Base-by-base conservation (phyloP, 2,797 vertebrate species). In the Poeciliopsis turneri region DNA sequence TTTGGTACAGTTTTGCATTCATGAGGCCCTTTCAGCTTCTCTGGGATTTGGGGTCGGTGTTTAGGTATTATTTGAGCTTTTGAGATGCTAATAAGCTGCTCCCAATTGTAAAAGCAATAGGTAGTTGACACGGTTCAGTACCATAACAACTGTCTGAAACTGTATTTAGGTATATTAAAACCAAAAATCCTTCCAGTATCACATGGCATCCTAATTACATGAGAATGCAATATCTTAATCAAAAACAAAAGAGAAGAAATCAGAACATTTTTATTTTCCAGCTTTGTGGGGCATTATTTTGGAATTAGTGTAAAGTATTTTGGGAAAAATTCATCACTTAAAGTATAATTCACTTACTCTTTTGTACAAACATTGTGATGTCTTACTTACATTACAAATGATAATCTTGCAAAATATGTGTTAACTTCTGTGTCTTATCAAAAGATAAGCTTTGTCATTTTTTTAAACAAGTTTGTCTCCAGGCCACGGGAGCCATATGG, bases 381-480 rank as follows among this genome's bases (percentile, higher is more conserved):
- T 41, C 33, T 28, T 10, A 20, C 43, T 45, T 15, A 23, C 36
- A 30, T 25, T 28, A 20, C 30, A 39, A 49, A 41, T n/a, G 8
- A 36, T 7, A 15, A 10, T 47, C n/a, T 39, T 33, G 25, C 5
- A 45, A 73, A 74, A 55, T 43, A 9, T 70, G 5, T 16, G 13
- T 45, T 16, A 36, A 55, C 41, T 61, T 69, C 23, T 72, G 71
- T 64, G 49, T 59, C 41, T 76, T 45, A 76, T 53, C 41, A 75
- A 78, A 69, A 30, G 23, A 79, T 64, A 55, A 43, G 39, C 76
- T 72, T 61, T 61, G 55, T 76, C 7, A 41, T 15, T 0, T 51
- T 51, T 51, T 51, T 23, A 53, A 66, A 78, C 69, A 28, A 30
- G 55, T 33, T 75, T 78, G 64, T 78, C 76, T 30, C 45, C 68